Conservation (phyloP, 2,797 vertebrate species). For the Lepus townsendii region DNA sequence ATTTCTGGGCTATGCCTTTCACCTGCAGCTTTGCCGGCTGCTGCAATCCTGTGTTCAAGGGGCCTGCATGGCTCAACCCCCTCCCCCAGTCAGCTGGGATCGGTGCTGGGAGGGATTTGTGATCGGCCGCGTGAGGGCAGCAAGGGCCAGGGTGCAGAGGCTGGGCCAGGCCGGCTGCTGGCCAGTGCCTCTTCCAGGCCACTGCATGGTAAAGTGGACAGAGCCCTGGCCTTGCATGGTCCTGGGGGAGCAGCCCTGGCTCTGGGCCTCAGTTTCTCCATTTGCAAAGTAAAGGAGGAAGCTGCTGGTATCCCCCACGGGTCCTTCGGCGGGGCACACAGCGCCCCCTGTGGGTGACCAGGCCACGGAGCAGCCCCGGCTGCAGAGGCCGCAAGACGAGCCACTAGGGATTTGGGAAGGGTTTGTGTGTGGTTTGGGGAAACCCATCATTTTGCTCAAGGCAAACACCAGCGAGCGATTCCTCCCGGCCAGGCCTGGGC, state of each 20-base stretch:
- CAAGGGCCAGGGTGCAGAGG: neutral
- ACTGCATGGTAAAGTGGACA: accelerated
- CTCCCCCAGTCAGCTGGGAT: too few species aligned
- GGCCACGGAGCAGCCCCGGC: neutral
- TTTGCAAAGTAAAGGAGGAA: neutral
- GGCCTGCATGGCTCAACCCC: too few species aligned
- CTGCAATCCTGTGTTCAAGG: too few species aligned
- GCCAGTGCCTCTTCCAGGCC: too few species aligned
- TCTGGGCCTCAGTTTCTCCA: neutral
- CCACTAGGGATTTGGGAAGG: neutral
- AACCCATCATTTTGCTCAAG: neutral
- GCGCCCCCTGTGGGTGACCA: accelerated
- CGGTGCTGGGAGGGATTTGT: too few species aligned
- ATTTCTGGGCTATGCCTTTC: too few species aligned
- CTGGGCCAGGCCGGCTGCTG: too few species aligned
- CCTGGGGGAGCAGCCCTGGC: neutral
- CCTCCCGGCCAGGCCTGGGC: neutral
- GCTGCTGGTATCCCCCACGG: neutral
- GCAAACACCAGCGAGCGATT: neutral
- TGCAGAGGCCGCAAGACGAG: neutral
- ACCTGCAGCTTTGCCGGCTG: too few species aligned
- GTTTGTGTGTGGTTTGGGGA: neutral
- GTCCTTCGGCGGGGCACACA: neutral
- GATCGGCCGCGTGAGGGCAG: too few species aligned
- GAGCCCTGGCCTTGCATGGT: neutral